Conservation (phyloP, 2,797 vertebrate genomes). For the Toxotes lorentzi region DNA sequence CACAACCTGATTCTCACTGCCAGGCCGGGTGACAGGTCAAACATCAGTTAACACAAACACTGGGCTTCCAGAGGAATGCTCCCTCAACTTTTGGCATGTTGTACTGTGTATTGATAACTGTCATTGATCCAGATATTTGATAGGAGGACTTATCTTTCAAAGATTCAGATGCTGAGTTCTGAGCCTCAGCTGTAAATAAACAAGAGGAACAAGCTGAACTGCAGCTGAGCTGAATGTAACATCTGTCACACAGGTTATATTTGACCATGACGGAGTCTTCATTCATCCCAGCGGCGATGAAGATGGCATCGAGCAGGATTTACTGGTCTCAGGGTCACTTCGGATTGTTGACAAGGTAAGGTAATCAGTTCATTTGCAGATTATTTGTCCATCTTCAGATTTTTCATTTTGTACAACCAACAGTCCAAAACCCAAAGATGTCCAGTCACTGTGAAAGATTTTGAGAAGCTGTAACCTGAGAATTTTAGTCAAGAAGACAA, state of each 20-base stretch:
- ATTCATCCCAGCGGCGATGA: conserved; percentile 90
- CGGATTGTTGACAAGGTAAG: conserved; percentile 93
- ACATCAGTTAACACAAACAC: neutral
- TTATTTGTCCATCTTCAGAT: too few species aligned
- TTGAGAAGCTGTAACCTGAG: neutral
- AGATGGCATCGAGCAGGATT: conserved; percentile 88
- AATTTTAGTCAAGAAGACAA: neutral
- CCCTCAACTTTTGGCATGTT: neutral
- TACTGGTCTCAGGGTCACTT: conserved; percentile 89
- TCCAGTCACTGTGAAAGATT: too few species aligned
- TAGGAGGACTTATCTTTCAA: neutral
- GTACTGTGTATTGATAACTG: neutral
- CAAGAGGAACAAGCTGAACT: too few species aligned
- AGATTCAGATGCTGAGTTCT: neutral
- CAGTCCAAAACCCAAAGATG: too few species aligned
- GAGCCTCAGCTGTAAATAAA: neutral
- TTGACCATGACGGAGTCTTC: conserved; percentile 95
- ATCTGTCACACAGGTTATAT: conserved; percentile 86
- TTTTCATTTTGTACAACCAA: too few species aligned
- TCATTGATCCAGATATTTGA: neutral
- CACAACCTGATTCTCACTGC: too few species aligned
- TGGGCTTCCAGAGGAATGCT: too few species aligned
- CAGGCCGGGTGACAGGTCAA: neutral
- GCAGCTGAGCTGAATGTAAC: neutral
- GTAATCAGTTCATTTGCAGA: too few species aligned